These are phyloP conservation scores for Lycocerus yunnanus DNA, from an alignment of 2,888 invertebrate species.

Conservation along the genomic window DNA sequence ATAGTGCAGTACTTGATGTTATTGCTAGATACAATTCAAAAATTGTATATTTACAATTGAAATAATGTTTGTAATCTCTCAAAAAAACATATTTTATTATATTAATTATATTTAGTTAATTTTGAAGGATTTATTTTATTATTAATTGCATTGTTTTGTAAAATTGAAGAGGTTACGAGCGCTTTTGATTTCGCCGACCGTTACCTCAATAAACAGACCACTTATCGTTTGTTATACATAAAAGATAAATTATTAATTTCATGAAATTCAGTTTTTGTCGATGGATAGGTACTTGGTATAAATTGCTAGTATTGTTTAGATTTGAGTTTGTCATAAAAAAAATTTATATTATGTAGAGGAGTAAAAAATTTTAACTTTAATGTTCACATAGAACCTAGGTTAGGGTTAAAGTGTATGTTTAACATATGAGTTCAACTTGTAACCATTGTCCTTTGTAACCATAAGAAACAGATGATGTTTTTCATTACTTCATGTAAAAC, in stretches of 20 bases:
- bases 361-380: neutral
- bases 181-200: neutral
- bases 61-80: no score
- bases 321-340: neutral
- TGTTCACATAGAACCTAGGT: neutral
- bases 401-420: neutral
- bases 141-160: neutral
- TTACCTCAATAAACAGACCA: neutral
- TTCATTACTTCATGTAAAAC: conserved; percentile 33
- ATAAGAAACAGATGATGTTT: conserved; percentile 37
- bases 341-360: neutral
- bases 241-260: neutral
- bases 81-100: no score
- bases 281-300: neutral
- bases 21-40: no score
- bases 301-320: neutral
- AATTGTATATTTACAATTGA: no score
- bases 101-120: no score
- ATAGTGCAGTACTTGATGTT: no score
- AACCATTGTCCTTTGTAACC: conserved; percentile 26
- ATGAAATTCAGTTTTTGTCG: neutral
- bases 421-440: conserved; percentile 21
- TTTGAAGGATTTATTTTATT: no score
- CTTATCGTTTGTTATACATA: neutral
- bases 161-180: neutral